These are phyloP conservation scores for Sebastes fasciatus DNA, from an alignment of 2,113 vertebrate genomes.

Conservation along the genomic window DNA sequence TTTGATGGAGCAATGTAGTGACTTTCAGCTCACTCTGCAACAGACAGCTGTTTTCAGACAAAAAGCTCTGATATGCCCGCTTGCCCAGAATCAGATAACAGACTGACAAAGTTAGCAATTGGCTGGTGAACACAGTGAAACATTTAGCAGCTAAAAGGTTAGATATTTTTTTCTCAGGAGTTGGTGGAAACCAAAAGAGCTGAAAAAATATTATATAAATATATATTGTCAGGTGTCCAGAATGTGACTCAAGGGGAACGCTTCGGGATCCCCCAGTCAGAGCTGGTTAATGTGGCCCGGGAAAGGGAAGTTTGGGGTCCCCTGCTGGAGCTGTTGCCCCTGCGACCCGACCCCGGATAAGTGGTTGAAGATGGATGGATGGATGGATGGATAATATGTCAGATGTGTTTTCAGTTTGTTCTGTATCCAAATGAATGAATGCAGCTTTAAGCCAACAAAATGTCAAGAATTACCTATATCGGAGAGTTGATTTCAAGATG, in stretches of 20 bases:
- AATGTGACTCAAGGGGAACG: not conserved
- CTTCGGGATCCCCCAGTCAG: too few species aligned
- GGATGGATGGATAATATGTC: not conserved
- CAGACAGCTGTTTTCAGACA: not conserved
- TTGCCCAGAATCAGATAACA: not conserved
- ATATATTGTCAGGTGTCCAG: not conserved
- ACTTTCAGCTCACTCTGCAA: not conserved
- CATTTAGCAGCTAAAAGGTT: not conserved
- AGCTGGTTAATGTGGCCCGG: too few species aligned
- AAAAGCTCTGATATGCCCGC: not conserved
- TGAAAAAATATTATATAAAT: not conserved
- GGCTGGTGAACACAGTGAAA: not conserved
- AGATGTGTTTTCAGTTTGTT: not conserved
- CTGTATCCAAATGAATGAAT: not conserved
- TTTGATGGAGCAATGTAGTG: not conserved
- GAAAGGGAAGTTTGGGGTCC: too few species aligned
- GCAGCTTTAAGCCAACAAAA: not conserved
- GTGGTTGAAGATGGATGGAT: too few species aligned
- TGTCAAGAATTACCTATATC: not conserved
- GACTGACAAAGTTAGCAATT: not conserved
- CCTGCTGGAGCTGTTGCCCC: too few species aligned
- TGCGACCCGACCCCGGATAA: too few species aligned
- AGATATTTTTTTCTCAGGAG: not conserved
- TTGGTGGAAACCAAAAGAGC: conserved; percentile 3
- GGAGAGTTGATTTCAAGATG: not conserved